These are phyloP conservation scores for Actinemys pallida DNA, from an alignment of 2,113 vertebrate genomes.

Conservation along the genomic window DNA sequence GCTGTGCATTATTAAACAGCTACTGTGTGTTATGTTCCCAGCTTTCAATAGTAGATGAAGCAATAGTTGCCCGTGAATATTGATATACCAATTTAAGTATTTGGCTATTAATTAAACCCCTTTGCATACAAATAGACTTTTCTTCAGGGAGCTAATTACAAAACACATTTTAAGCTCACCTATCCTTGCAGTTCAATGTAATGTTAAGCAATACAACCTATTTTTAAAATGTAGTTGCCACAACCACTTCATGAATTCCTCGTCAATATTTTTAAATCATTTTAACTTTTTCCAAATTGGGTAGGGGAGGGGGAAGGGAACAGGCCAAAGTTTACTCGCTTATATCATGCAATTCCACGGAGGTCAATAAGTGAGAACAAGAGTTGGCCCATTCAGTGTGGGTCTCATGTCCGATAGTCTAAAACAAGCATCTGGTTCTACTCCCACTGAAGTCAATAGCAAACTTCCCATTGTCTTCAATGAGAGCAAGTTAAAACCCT, in stretches of 20 bases:
- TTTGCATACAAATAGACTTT: constrained; percentile 60
- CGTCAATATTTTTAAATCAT: background rate
- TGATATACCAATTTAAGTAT: constrained; percentile 72
- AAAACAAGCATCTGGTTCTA: background rate
- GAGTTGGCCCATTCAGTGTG: background rate
- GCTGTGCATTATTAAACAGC: background rate
- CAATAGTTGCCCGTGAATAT: constrained; percentile 25
- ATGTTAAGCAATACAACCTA: constrained; percentile 3
- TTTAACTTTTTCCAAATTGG: background rate
- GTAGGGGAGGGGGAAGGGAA: background rate
- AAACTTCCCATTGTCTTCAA: background rate
- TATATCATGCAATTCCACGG: background rate
- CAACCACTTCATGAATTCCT: background rate
- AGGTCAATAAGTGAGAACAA: background rate
- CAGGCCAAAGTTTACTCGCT: accelerated
- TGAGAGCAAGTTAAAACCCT: background rate
- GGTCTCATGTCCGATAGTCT: accelerated
- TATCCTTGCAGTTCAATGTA: constrained; percentile 57
- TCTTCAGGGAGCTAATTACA: constrained; percentile 67
- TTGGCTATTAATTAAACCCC: constrained; percentile 62
- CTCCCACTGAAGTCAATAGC: background rate
- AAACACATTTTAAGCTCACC: constrained; percentile 63
- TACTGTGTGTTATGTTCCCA: background rate
- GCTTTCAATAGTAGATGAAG: constrained; percentile 24
- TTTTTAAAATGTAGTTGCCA: constrained; percentile 17